phyloP scores from a whole-genome alignment of 2,113 vertebrate species.

The Dascyllus trimaculatus region DNA sequence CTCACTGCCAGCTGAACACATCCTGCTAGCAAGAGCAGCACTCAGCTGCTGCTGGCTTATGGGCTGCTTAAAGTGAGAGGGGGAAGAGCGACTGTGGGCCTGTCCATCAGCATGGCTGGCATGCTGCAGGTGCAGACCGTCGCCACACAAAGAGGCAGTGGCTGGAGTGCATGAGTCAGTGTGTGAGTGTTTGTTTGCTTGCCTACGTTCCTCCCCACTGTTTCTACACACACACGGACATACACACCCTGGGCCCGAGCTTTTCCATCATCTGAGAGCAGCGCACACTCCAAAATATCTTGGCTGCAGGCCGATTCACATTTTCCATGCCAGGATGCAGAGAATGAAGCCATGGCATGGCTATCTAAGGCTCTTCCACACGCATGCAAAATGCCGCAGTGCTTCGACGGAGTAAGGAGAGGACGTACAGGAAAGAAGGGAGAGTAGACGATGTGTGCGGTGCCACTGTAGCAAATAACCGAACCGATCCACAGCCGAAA shows the following conservation, averaged over 20 bases:
- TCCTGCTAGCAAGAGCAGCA: conserved; percentile 59
- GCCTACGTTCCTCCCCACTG: neutral
- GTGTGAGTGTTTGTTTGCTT: conserved; percentile 41
- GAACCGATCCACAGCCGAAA: conserved; percentile 25
- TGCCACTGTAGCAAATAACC: conserved; percentile 11
- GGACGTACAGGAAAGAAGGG: conserved; percentile 13
- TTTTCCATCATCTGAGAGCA: conserved; percentile 42
- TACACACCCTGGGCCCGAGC: conserved; percentile 5
- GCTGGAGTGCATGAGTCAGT: conserved; percentile 41
- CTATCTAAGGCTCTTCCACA: conserved; percentile 45
- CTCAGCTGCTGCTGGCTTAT: conserved; percentile 60
- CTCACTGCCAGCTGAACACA: conserved; percentile 59
- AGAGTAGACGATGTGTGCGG: neutral
- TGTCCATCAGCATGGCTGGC: conserved; percentile 23
- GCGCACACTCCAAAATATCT: conserved; percentile 46
- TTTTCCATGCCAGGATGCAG: conserved; percentile 47
- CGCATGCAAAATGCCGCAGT: conserved; percentile 72
- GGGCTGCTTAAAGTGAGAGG: conserved; percentile 46
- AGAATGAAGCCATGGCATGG: conserved; percentile 20
- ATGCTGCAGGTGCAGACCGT: conserved; percentile 51
- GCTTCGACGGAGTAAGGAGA: conserved; percentile 12
- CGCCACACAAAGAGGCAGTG: conserved; percentile 34
- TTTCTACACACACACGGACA: conserved; percentile 10
- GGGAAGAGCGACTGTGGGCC: conserved; percentile 20
- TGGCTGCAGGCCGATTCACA: conserved; percentile 41